phyloP scores from a whole-genome alignment of 2,888 invertebrate genomes.

The Nesidiocoris tenuis region DNA sequence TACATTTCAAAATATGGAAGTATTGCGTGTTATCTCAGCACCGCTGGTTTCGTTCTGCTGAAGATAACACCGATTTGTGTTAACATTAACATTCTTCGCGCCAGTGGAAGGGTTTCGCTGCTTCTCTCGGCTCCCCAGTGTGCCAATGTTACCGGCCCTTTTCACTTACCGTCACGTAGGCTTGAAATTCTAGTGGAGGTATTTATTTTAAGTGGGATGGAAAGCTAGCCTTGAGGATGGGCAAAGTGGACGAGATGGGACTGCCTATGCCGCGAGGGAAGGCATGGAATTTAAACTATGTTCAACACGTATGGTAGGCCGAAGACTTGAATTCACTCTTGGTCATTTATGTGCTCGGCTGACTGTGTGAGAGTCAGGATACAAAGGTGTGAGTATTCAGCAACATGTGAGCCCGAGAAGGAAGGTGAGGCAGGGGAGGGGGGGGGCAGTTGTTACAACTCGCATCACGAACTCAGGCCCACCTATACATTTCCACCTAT shows the following conservation, averaged over 20 bases:
- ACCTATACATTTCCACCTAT: background rate
- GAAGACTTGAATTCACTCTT: background rate
- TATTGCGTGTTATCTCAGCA: no score
- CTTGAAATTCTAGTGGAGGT: background rate
- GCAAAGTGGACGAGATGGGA: background rate
- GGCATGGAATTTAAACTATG: background rate
- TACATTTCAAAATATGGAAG: no score
- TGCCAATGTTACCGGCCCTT: no score
- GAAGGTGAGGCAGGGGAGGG: background rate
- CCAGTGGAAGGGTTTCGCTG: no score
- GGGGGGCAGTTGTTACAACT: background rate
- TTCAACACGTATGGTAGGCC: background rate
- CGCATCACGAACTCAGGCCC: background rate
- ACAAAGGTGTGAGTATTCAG: no score
- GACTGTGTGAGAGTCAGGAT: no score
- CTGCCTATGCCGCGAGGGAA: background rate
- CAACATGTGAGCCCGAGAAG: no score
- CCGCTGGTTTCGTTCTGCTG: no score
- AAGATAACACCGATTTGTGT: no score
- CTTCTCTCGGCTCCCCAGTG: no score
- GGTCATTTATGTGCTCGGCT: no score
- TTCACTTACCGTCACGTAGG: background rate
- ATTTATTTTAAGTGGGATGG: background rate
- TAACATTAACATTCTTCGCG: no score
- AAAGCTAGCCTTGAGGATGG: background rate